Conservation (phyloP, 2,797 vertebrate genomes). For the Synanceia verrucosa region DNA sequence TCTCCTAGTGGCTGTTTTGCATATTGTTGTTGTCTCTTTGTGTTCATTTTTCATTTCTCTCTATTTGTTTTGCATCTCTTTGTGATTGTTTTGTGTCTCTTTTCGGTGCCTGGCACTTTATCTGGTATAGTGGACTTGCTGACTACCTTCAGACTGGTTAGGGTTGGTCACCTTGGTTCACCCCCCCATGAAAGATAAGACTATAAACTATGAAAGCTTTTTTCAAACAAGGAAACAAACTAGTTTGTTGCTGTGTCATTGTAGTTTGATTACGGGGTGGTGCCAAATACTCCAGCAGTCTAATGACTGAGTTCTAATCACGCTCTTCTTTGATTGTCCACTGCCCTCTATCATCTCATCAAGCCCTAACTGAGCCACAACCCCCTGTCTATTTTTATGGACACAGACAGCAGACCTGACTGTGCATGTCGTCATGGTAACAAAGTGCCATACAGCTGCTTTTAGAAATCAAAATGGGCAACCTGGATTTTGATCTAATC, state of each 20-base stretch:
- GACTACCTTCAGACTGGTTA: neutral
- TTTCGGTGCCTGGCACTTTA: neutral
- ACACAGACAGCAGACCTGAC: slow-evolving; percentile 53
- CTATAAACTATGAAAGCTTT: neutral
- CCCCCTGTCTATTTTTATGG: slow-evolving; percentile 62
- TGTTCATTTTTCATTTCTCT: neutral
- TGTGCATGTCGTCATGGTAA: slow-evolving; percentile 76
- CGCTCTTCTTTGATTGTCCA: slow-evolving; percentile 28
- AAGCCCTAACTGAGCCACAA: slow-evolving; percentile 56
- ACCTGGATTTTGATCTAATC: slow-evolving; percentile 74
- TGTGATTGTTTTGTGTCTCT: neutral
- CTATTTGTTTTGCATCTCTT: too few relatives aligned
- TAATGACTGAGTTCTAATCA: slow-evolving; percentile 31
- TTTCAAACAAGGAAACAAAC: slow-evolving; percentile 1
- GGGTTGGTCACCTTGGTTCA: neutral
- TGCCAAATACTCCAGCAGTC: slow-evolving; percentile 14
- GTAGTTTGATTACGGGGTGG: slow-evolving; percentile 12
- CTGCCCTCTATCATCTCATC: slow-evolving; percentile 22
- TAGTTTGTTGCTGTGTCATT: slow-evolving; percentile 13
- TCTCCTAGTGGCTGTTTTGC: neutral
- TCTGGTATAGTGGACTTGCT: neutral
- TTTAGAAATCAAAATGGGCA: slow-evolving; percentile 62
- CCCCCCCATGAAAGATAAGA: slow-evolving; percentile 11
- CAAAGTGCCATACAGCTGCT: slow-evolving; percentile 61
- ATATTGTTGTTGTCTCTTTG: neutral